A percentile compares a stretch with the other conserved stretches of the same genome.
Evolutionary conservation across 1,140 invertebrate species (phyloP).

Genomic region (Theocolax elegans): DNA sequence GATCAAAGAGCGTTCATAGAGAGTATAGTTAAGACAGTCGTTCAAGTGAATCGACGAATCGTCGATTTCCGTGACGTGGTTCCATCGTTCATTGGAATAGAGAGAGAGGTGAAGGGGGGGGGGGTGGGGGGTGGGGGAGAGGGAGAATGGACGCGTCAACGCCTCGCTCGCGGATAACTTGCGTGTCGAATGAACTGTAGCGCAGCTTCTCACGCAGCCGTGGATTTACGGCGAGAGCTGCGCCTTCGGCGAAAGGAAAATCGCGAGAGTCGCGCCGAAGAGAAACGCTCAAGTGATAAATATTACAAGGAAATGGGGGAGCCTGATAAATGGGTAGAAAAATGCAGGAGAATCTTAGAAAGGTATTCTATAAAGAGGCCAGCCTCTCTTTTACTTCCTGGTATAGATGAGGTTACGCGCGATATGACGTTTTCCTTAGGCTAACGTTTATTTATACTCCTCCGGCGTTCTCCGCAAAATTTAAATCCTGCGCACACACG

Average conservation of each 20-base stretch:
- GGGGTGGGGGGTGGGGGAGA: no score
- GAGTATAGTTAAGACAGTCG: no score
- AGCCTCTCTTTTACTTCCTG: background rate
- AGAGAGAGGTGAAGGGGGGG: no score
- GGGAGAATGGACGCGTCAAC: background rate
- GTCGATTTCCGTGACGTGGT: constrained; percentile 4
- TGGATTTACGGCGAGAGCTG: constrained; percentile 27
- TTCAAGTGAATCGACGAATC: constrained; percentile 16
- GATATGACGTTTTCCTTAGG: no score
- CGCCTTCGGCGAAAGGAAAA: constrained; percentile 37
- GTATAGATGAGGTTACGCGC: no score
- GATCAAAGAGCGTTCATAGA: no score
- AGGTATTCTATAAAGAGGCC: background rate
- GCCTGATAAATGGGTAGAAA: background rate
- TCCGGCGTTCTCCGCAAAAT: no score
- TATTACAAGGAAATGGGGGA: background rate
- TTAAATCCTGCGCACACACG: no score
- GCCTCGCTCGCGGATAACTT: background rate
- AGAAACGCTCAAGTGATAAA: constrained; percentile 6
- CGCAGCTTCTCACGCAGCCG: constrained; percentile 11
- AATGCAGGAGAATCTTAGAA: background rate
- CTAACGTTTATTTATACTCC: no score
- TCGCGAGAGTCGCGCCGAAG: background rate
- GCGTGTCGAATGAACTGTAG: background rate
- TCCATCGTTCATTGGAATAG: constrained; percentile 14